phyloP scores from a whole-genome alignment of 2,113 vertebrate genomes.

The mouse (Mus musculus) region DNA sequence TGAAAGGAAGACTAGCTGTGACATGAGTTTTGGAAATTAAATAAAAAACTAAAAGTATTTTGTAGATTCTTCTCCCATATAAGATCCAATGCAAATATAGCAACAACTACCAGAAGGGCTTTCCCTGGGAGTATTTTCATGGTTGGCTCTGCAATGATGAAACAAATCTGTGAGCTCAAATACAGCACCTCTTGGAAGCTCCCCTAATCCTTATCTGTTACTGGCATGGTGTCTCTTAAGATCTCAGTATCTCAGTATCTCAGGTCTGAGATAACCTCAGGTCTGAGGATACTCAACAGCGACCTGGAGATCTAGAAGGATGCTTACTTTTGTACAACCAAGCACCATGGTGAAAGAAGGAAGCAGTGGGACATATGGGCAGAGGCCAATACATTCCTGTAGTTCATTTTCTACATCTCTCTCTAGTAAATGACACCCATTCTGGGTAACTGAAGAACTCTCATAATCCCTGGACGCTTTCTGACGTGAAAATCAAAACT shows the following conservation, averaged over 20 bases:
- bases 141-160: neutral
- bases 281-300: neutral
- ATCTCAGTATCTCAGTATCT: neutral
- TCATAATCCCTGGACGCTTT: constrained; percentile 9
- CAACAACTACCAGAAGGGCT: neutral
- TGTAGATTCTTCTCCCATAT: neutral
- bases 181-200: constrained; percentile 9
- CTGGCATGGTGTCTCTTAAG: neutral
- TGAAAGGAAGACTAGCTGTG: neutral
- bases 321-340: neutral
- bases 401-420: neutral
- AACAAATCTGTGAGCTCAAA: neutral
- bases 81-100: constrained; percentile 7
- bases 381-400: neutral
- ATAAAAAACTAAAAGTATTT: neutral
- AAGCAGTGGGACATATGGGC: neutral
- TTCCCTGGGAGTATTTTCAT: neutral
- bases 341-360: neutral
- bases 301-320: constrained; percentile 1
- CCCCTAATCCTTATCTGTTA: neutral
- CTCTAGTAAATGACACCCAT: neutral
- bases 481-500: constrained; percentile 9
- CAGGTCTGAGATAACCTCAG: too few species aligned
- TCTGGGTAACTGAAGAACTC: neutral
- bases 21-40: constrained; percentile 32